A percentile compares a stretch with the other conserved stretches of the same genome.
phyloP scores from a whole-genome alignment of 2,888 invertebrate genomes.

The Eupithecia tripunctaria region DNA sequence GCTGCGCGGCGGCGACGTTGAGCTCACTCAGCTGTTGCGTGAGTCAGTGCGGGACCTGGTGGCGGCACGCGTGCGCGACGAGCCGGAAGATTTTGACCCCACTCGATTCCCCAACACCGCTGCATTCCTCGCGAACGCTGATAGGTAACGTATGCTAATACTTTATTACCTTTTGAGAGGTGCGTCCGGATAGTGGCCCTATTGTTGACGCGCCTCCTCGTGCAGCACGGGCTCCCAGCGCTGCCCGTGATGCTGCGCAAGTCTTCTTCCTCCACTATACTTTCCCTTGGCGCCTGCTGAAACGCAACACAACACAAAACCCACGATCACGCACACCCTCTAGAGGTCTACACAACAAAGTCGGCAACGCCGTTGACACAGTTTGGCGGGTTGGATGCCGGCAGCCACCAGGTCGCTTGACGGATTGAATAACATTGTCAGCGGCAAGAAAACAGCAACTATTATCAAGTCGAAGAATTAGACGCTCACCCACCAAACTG shows the following conservation, averaged over 20 bases:
- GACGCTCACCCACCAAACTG: neutral
- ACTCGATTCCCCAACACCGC: slow-evolving; percentile 57
- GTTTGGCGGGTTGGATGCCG: neutral
- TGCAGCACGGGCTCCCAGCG: slow-evolving; percentile 96
- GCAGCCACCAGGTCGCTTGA: no score
- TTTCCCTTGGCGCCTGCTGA: slow-evolving; percentile 67
- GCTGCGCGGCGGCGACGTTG: slow-evolving; percentile 32
- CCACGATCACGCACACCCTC: neutral
- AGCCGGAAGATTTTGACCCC: slow-evolving; percentile 62
- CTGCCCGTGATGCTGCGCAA: slow-evolving; percentile 56
- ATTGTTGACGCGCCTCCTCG: slow-evolving; percentile 87
- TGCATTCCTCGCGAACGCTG: slow-evolving; percentile 54
- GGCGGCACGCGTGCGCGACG: slow-evolving; percentile 50
- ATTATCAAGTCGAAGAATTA: neutral
- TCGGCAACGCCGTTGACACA: neutral
- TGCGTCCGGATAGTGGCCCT: neutral
- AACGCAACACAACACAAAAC: slow-evolving; percentile 12
- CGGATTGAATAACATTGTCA: no score
- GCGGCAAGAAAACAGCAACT: neutral
- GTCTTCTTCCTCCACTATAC: slow-evolving; percentile 68
- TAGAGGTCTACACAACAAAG: neutral
- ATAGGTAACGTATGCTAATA: slow-evolving; percentile 43
- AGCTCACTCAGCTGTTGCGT: slow-evolving; percentile 60
- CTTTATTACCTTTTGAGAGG: neutral
- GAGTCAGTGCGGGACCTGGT: slow-evolving; percentile 64